These are phyloP conservation scores for Terrapene triunguis DNA, from an alignment of 2,113 vertebrate genomes.

Conservation along the genomic window DNA sequence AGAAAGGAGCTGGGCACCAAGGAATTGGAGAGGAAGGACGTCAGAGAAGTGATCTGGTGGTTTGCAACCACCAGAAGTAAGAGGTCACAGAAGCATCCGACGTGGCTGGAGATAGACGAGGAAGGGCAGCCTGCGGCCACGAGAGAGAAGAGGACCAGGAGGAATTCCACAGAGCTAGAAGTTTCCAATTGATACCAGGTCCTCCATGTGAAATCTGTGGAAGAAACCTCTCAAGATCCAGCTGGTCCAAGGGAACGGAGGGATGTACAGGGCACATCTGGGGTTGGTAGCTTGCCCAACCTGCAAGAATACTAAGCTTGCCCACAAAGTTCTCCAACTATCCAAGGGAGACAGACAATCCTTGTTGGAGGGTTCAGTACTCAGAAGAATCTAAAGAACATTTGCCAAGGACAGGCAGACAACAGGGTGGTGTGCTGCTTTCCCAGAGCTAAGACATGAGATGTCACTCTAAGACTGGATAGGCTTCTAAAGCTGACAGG, in stretches of 20 bases:
- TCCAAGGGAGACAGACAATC: too few relatives aligned
- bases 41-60: neutral
- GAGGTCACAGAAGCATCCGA: neutral
- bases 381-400: too few relatives aligned
- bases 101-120: neutral
- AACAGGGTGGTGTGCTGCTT: too few relatives aligned
- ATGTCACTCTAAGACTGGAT: too few relatives aligned
- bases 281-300: too few relatives aligned
- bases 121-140: too few relatives aligned
- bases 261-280: neutral
- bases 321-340: neutral
- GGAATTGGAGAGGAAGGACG: neutral
- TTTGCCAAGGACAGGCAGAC: too few relatives aligned
- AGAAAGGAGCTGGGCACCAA: neutral
- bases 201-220: neutral
- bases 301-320: neutral
- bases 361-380: neutral
- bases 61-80: neutral
- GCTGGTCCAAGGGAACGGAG: neutral
- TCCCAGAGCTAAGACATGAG: too few relatives aligned
- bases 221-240: neutral
- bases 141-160: neutral
- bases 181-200: neutral
- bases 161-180: neutral
- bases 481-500: too few relatives aligned